Evolutionary conservation across 2,113 vertebrate genomes (phyloP).

Genomic region (Peromyscus polionotus): DNA sequence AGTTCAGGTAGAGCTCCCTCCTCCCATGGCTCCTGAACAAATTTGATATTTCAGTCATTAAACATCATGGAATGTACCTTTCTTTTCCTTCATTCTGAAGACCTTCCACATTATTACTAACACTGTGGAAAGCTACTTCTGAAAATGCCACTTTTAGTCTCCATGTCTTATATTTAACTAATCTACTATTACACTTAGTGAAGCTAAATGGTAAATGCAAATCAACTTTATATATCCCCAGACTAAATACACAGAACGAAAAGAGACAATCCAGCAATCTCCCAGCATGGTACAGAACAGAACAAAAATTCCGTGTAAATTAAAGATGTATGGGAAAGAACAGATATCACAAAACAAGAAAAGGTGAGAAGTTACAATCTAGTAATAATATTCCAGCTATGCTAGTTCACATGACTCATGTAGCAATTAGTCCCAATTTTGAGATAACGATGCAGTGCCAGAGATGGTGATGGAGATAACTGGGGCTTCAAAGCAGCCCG

Average conservation of each 20-base stretch:
- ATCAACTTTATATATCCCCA: neutral
- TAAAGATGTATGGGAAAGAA: neutral
- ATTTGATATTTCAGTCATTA: neutral
- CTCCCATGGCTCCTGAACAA: neutral
- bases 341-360: neutral
- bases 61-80: neutral
- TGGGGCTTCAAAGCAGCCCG: neutral
- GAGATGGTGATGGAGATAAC: neutral
- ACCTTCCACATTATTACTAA: neutral
- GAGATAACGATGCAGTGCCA: neutral
- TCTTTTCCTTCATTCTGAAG: neutral
- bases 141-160: neutral
- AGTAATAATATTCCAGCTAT: neutral
- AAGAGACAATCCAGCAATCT: slow-evolving; percentile 18
- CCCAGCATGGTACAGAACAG: neutral
- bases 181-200: neutral
- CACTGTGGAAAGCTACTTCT: slow-evolving; percentile 49
- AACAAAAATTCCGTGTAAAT: neutral
- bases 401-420: neutral
- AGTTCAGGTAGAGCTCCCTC: neutral
- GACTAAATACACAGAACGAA: slow-evolving; percentile 50
- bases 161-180: slow-evolving; percentile 1
- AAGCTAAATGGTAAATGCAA: slow-evolving; percentile 12
- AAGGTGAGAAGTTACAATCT: neutral
- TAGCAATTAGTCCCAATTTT: slow-evolving; percentile 11